Percentiles rank a stretch among this genome's conserved stretches.
Evolutionary conservation across 2,797 vertebrate genomes (phyloP).

Genomic region (Semotilus atromaculatus): DNA sequence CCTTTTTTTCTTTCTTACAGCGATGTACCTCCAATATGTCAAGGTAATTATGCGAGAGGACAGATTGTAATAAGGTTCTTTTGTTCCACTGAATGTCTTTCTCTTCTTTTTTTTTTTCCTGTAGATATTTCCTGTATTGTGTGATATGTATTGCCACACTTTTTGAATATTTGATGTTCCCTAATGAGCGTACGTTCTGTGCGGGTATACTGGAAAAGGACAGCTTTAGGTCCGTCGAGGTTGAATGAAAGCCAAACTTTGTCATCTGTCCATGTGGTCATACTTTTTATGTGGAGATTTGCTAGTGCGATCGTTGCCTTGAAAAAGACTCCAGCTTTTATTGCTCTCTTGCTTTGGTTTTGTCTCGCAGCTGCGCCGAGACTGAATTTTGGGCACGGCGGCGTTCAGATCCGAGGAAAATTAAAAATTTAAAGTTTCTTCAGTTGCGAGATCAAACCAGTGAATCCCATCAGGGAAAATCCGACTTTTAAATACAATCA

Average conservation of each 20-base stretch:
- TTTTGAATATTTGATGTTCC: conserved; percentile 58
- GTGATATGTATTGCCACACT: conserved; percentile 54
- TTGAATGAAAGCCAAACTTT: conserved; percentile 54
- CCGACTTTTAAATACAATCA: conserved; percentile 58
- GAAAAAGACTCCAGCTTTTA: conserved; percentile 46
- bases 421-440: conserved; percentile 43
- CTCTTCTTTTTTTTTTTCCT: conserved; percentile 48
- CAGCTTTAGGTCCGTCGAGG: conserved; percentile 54
- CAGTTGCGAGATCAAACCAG: conserved; percentile 51
- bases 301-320: conserved; percentile 55
- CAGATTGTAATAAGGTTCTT: conserved; percentile 49
- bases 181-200: conserved; percentile 40
- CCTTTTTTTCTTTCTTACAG: conserved; percentile 46
- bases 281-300: conserved; percentile 49
- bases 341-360: conserved; percentile 11
- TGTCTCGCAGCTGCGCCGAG: conserved; percentile 34
- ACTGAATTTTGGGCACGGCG: conserved; percentile 37
- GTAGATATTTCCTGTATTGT: conserved; percentile 57
- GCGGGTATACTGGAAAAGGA: conserved; percentile 58
- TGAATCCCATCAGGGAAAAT: conserved; percentile 44
- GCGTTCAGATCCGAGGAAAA: conserved; percentile 49
- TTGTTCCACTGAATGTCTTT: conserved; percentile 53
- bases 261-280: conserved; percentile 49
- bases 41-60: conserved; percentile 54
- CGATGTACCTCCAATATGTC: conserved; percentile 60